Evolutionary conservation across 2,113 vertebrate genomes (phyloP).

Genomic region (Nestor notabilis): DNA sequence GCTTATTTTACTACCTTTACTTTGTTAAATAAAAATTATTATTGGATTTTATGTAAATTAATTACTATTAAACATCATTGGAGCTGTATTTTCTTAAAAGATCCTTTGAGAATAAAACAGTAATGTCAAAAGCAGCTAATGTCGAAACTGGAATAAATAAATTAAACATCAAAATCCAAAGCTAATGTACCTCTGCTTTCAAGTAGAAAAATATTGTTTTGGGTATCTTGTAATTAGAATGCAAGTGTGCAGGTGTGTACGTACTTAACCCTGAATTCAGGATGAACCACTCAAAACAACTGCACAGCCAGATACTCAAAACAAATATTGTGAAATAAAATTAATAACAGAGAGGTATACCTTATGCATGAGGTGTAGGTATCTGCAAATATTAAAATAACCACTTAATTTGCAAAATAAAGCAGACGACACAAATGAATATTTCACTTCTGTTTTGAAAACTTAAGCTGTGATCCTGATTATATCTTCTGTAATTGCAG

Average conservation of each 20-base stretch:
- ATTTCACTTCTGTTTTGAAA: background rate
- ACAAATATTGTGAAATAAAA: background rate
- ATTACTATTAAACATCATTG: background rate
- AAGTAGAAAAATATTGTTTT: background rate
- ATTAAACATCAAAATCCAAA: slow-evolving; percentile 11
- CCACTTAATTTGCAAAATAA: background rate
- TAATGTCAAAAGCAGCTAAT: background rate
- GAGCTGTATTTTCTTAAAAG: background rate
- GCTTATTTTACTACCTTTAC: background rate
- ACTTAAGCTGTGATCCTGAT: background rate
- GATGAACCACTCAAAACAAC: background rate
- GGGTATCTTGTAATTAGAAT: background rate
- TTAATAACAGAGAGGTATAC: background rate
- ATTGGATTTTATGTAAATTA: background rate
- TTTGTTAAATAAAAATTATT: slow-evolving; percentile 4
- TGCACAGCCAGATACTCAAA: background rate
- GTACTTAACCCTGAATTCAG: background rate
- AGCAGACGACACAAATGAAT: background rate
- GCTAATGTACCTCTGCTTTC: background rate
- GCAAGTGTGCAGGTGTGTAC: background rate
- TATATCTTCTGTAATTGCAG: background rate
- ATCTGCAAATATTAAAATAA: background rate
- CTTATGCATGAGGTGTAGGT: background rate
- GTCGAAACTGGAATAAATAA: background rate
- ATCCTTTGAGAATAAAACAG: background rate